These are phyloP conservation scores for Ceyx melanurus DNA, from an alignment of 2,113 vertebrate species.

Conservation along the genomic window DNA sequence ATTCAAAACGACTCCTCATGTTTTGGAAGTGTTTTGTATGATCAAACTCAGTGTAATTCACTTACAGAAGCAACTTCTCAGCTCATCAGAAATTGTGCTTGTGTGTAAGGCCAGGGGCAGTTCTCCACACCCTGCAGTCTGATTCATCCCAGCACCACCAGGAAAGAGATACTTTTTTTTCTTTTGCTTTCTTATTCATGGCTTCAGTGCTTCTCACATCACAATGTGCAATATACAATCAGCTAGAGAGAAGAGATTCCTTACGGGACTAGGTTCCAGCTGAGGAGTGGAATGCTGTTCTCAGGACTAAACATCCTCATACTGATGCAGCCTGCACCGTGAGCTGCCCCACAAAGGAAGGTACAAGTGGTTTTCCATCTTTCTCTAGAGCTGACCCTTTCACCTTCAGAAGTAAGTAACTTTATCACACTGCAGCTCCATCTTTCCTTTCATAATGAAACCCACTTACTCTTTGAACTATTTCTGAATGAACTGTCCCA, in stretches of 20 bases:
- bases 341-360: not conserved
- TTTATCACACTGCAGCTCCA: not conserved
- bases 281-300: not conserved
- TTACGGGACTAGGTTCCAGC: not conserved
- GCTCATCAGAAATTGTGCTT: not conserved
- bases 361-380: not conserved
- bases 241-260: not conserved
- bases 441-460: not conserved
- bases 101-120: not conserved
- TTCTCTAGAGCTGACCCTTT: not conserved
- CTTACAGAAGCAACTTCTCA: not conserved
- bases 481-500: not conserved
- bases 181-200: not conserved
- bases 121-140: not conserved
- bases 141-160: not conserved
- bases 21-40: not conserved
- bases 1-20: not conserved
- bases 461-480: not conserved
- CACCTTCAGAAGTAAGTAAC: not conserved
- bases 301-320: not conserved
- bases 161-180: not conserved
- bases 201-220: not conserved
- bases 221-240: not conserved
- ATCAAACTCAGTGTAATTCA: not conserved
- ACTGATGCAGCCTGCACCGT: not conserved